Evolutionary conservation across 2,888 invertebrate genomes (phyloP), one percentile per base, ranked within the genome.

Genomic region (Pogonocherus hispidulus): DNA sequence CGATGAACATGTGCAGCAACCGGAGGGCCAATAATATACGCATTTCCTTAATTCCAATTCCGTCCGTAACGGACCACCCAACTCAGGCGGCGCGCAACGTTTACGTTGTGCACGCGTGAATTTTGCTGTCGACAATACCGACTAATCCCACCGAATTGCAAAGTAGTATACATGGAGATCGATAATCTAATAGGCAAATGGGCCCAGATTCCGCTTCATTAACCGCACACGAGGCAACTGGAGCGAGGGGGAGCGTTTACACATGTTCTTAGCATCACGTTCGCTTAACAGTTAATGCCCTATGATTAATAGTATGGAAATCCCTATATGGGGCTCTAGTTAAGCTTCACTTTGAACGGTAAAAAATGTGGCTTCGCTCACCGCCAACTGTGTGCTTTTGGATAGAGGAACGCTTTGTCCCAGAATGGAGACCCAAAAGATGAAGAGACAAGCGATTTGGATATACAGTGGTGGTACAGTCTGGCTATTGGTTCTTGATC

Each of bases 31-130:
- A 73, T 71, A 71, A 71, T 63, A 71, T 64, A 9, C 41, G 8
- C 37, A 6, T 11, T 8, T 11, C 32, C 68, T 70, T 65, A 63
- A 74, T 74, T 74, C 66, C 70, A 72, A 74, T 74, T 70, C 66
- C 64, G 67, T 63, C 14, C 51, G 67, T 59, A 57, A 59, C 49
- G 66, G 57, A 70, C 63, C 64, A 68, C 41, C 55, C 55, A 67
- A 71, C 71, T 73, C 64, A 51, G 67, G 62, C 66, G 68, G 52
- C 67, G 67, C 59, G 32, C 2, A 27, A 27, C 6, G 18, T 52
- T 52, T 23, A 14, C 11, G 27, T 16, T 54, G 16, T 6, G 14
- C 5, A 16, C 16, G 32, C 14, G 18, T n/a, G n/a, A n/a, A n/a
- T n/a, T n/a, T n/a, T 20, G 19, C 27, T n/a, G n/a, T 37, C 35